Evolutionary conservation across 2,888 invertebrate genomes (phyloP).

Genomic region (Strigamia crassipes): DNA sequence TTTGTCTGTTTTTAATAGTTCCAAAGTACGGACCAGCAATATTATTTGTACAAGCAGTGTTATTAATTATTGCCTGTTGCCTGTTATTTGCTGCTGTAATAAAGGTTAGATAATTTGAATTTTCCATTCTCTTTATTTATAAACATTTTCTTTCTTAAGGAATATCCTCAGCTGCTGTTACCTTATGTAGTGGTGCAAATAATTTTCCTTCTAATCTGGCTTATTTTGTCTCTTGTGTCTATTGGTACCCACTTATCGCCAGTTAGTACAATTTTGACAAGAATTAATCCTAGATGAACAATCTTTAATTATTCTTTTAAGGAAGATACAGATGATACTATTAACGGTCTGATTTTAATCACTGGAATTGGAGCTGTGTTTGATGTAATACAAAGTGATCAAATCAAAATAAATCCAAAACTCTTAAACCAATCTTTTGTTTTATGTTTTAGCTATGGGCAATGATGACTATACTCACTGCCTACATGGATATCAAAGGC

Average conservation of each 20-base stretch:
- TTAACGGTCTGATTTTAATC: neutral
- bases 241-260: neutral
- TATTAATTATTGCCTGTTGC: no score
- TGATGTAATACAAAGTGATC: neutral
- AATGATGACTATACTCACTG: neutral
- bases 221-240: neutral
- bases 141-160: neutral
- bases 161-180: neutral
- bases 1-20: no score
- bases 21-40: no score
- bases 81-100: no score
- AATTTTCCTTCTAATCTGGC: neutral
- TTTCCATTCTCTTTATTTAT: no score
- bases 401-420: no score
- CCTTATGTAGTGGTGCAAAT: neutral
- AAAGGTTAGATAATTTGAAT: no score
- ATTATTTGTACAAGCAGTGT: no score
- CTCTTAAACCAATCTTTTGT: no score
- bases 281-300: neutral
- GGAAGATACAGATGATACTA: neutral
- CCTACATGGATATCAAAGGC: neutral
- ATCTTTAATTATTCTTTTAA: neutral
- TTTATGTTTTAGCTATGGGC: neutral
- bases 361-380: neutral
- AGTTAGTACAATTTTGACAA: neutral